Conservation (phyloP, 2,113 vertebrate genomes). For the Scolopax mira region DNA sequence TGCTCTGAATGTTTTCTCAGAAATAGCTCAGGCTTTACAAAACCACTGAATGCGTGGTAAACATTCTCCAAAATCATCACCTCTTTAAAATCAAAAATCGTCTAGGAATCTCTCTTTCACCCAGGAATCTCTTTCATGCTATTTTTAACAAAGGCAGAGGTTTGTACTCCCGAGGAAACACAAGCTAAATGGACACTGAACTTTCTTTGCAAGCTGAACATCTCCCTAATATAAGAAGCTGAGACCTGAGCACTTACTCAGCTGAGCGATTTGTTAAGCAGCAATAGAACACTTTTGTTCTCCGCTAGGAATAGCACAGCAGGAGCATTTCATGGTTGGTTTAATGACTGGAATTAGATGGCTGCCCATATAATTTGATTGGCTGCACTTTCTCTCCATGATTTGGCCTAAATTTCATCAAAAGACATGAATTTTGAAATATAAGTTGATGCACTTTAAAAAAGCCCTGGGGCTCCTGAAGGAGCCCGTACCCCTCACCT, state of each 20-base stretch:
- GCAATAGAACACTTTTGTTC: background rate
- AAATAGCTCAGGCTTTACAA: background rate
- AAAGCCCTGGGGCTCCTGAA: background rate
- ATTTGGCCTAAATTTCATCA: background rate
- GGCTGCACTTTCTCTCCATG: background rate
- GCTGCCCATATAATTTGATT: background rate
- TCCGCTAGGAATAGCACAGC: background rate
- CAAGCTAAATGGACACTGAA: background rate
- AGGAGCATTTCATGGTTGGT: background rate
- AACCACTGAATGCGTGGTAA: background rate
- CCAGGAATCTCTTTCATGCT: background rate
- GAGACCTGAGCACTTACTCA: background rate
- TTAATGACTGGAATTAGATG: background rate
- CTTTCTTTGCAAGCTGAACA: background rate
- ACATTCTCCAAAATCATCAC: background rate
- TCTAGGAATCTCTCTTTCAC: background rate
- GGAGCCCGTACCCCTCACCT: background rate
- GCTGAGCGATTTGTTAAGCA: background rate
- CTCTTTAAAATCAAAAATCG: background rate
- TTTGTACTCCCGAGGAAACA: conserved; percentile 13
- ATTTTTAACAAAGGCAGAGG: conserved; percentile 36
- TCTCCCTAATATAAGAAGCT: background rate
- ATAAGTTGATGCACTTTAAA: background rate
- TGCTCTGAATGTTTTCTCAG: background rate
- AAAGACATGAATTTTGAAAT: background rate